phyloP scores from a whole-genome alignment of 1,140 invertebrate genomes.

The Drosophila dunni region DNA sequence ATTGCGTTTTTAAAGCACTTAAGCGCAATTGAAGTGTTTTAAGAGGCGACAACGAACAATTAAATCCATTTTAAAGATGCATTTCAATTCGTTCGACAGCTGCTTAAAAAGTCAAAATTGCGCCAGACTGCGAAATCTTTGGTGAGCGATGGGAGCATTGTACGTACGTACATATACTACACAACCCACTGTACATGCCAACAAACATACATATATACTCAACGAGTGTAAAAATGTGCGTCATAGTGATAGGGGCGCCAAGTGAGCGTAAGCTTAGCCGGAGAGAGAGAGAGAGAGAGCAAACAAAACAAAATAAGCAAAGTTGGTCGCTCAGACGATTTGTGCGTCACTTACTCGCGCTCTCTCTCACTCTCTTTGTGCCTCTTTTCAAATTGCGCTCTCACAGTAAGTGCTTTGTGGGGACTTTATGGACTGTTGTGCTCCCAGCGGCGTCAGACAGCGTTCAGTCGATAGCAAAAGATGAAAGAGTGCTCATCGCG shows the following conservation, averaged over 20 bases:
- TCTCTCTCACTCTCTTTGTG: slow-evolving; percentile 3
- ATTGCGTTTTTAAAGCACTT: slow-evolving; percentile 4
- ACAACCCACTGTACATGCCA: not conserved
- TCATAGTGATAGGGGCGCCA: slow-evolving; percentile 32
- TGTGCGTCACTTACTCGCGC: slow-evolving; percentile 40
- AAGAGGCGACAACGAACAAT: slow-evolving; percentile 18
- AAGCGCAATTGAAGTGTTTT: not conserved
- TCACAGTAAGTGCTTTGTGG: slow-evolving; percentile 48
- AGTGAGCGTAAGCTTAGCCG: not conserved
- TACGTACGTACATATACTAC: slow-evolving; percentile 15
- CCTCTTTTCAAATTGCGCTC: not conserved
- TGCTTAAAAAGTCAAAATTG: slow-evolving; percentile 58
- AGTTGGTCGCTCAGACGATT: slow-evolving; percentile 7
- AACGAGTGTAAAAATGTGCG: slow-evolving; percentile 49
- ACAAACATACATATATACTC: slow-evolving; percentile 3
- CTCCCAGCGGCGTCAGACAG: slow-evolving; percentile 27
- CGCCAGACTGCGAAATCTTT: slow-evolving; percentile 60
- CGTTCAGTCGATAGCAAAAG: slow-evolving; percentile 82
- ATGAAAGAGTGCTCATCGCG: slow-evolving; percentile 84
- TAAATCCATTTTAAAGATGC: slow-evolving; percentile 24
- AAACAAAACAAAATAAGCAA: slow-evolving; percentile 18
- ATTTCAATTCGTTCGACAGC: slow-evolving; percentile 22
- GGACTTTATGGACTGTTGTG: slow-evolving; percentile 14
- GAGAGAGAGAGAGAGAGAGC: not conserved
- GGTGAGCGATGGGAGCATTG: slow-evolving; percentile 22